A percentile compares a stretch with the other conserved stretches of the same genome.
These are phyloP conservation scores for Trichopria drosophilae DNA, from an alignment of 2,888 invertebrate genomes.

Conservation along the genomic window DNA sequence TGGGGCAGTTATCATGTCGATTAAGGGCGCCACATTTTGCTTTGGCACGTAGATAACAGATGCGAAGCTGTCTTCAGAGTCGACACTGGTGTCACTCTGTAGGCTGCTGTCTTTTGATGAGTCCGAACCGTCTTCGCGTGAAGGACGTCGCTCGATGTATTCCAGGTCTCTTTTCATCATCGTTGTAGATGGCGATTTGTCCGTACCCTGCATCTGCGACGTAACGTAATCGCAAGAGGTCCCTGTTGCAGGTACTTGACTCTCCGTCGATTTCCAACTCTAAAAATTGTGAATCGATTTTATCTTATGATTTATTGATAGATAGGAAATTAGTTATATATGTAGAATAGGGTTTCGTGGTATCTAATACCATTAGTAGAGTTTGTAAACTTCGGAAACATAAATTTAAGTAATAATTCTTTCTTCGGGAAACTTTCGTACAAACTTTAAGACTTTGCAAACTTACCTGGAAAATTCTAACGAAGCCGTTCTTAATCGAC, in stretches of 20 bases:
- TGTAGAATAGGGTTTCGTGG: no score
- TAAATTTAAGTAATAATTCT: no score
- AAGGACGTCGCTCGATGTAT: conserved; percentile 70
- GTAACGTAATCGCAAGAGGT: conserved; percentile 12
- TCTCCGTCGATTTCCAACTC: conserved; percentile 52
- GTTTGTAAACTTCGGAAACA: no score
- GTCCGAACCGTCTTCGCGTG: conserved; percentile 85
- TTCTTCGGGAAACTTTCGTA: neutral
- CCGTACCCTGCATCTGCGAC: no score
- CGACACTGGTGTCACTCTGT: conserved; percentile 91
- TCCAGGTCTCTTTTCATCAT: conserved; percentile 47
- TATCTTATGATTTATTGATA: no score
- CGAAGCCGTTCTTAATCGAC: conserved; percentile 75
- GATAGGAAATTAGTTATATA: no score
- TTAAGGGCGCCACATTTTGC: conserved; percentile 65
- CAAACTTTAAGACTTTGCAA: neutral
- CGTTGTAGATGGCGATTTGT: conserved; percentile 34
- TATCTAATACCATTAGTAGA: no score
- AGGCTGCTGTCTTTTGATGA: conserved; percentile 87
- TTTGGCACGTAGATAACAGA: conserved; percentile 90
- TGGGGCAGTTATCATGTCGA: conserved; percentile 35
- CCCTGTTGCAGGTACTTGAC: conserved; percentile 30
- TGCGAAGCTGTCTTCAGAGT: conserved; percentile 91
- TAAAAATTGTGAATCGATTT: no score
- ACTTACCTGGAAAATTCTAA: conserved; percentile 77